Base-by-base conservation (phyloP, 2,888 invertebrate genomes). In the Plebejus anna region DNA sequence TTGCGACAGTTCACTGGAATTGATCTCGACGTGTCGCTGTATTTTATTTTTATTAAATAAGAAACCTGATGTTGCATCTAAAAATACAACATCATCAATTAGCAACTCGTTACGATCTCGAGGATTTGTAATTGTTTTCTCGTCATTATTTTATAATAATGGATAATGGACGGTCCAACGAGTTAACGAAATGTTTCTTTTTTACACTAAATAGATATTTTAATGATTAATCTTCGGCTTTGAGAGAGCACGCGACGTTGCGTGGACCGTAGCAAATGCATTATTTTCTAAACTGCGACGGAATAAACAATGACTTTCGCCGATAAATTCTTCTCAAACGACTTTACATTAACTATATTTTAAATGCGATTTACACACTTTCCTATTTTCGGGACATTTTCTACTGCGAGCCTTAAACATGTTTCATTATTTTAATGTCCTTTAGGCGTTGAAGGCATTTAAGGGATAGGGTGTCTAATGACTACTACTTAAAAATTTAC, bases 1-100 rank as follows among this genome's bases (percentile, higher is more conserved):
- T 92, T 92, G 89, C 92, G 87, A 91, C 89, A 92, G 87, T 88
- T 79, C 76, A 80, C 76, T 80, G 76, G 76, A 80, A 80, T 79
- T 80, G 59, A 76, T 79, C 72, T 75, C 76, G 75, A 42, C 51
- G 76, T 78, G 76, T 78, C 78, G 77, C 76, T 47, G 75, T 76
- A 77, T 75, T 76, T 79, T 77, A 75, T 71, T 75, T 75, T 76
- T 82, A 22, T 66, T 66, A 66, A 66, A 66, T 36, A 36, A 66
- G 66, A 66, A 36, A 66, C 66, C 36, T 66, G 66, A 66, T 66
- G 32, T 66, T 66, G 66, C 32, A 66, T 36, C 66, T 66, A 16
- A 66, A 66, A 66, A 32, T 66, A 36, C 4, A 66, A 16, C 32
- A 36, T 32, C 32, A 66, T 66, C 36, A 66, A 66, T 66, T 66